phyloP scores from a whole-genome alignment of 2,797 vertebrate species.

The Tadarida brasiliensis region DNA sequence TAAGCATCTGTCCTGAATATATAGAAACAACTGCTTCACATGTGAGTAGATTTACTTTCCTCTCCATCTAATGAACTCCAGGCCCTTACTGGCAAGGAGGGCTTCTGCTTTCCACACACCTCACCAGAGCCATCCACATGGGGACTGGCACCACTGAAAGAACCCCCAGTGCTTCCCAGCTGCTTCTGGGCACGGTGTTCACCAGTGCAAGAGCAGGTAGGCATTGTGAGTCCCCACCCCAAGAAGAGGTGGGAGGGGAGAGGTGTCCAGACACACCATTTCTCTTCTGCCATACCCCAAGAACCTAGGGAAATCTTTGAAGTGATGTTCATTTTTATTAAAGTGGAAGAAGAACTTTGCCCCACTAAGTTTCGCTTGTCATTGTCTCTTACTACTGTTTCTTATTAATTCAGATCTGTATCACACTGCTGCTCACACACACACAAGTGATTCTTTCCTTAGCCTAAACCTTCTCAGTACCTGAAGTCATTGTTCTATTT shows the following conservation, averaged over 20 bases:
- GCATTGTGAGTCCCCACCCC: neutral
- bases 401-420: neutral
- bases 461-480: neutral
- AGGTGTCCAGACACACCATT: neutral
- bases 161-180: neutral
- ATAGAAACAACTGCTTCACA: neutral
- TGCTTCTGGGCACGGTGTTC: neutral
- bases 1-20: neutral
- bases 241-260: neutral
- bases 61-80: neutral
- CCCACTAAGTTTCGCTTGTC: conserved; percentile 11
- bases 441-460: neutral
- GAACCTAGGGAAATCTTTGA: conserved; percentile 1
- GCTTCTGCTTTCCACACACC: neutral
- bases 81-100: neutral
- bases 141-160: neutral
- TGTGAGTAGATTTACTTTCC: neutral
- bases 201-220: neutral
- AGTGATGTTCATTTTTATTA: neutral
- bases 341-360: neutral
- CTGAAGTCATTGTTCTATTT: neutral
- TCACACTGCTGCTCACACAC: conserved; percentile 33
- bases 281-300: neutral
- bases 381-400: neutral
- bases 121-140: neutral